Percentiles rank a stretch among this genome's conserved stretches.
These are phyloP conservation scores for Leptopilina boulardi DNA, from an alignment of 1,140 invertebrate genomes.

Conservation along the genomic window DNA sequence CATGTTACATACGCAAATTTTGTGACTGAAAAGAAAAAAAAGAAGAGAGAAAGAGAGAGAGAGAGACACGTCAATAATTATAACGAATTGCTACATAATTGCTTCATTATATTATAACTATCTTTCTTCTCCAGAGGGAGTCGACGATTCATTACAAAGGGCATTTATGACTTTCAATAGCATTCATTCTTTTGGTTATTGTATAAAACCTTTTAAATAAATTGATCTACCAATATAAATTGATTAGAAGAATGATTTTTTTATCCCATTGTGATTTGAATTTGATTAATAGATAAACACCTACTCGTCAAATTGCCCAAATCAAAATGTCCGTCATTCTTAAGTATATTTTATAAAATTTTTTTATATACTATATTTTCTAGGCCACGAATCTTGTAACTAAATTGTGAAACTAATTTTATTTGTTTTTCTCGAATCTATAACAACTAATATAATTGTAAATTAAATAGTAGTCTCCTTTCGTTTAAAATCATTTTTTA, in stretches of 20 bases:
- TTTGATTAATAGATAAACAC: background rate
- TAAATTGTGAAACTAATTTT: background rate
- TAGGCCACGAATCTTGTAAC: background rate
- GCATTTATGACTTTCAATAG: background rate
- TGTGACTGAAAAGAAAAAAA: background rate
- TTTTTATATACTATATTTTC: background rate
- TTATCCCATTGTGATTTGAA: background rate
- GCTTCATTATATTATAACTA: conserved; percentile 40
- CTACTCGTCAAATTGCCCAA: background rate
- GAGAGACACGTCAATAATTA: conserved; percentile 50
- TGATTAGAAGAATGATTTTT: background rate
- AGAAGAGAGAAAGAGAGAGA: background rate
- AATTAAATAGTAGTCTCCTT: no score
- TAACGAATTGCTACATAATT: conserved; percentile 56
- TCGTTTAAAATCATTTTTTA: no score
- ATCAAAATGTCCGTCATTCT: background rate
- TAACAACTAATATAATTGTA: no score
- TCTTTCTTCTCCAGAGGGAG: conserved; percentile 24
- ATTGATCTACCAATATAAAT: background rate
- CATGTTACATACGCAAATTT: background rate
- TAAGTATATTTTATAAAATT: background rate
- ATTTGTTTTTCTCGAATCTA: background rate
- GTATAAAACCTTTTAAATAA: conserved; percentile 1
- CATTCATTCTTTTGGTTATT: conserved; percentile 1
- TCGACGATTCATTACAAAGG: conserved; percentile 13